Percentiles rank a stretch among this genome's conserved stretches.
Conservation (phyloP, 1,140 invertebrate species). For the Rhyacophila brunnea region DNA sequence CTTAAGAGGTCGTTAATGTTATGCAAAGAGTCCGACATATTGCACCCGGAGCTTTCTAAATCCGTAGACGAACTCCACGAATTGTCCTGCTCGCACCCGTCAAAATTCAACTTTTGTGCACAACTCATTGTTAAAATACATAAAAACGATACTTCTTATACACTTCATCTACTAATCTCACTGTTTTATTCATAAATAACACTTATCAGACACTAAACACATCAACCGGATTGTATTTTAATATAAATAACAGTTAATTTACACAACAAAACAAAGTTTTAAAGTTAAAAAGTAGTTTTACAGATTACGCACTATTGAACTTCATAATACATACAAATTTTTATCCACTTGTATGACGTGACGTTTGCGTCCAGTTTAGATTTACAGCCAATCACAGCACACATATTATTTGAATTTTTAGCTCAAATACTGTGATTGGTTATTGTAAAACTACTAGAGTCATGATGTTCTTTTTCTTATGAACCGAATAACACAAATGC, state of each 20-base stretch:
- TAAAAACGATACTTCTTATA: conserved; percentile 5
- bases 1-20: conserved; percentile 50
- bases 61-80: conserved; percentile 20
- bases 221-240: no score
- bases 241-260: neutral
- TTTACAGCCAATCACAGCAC: conserved; percentile 14
- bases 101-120: conserved; percentile 30
- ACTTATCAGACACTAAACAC: neutral
- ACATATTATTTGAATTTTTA: neutral
- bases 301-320: conserved; percentile 16
- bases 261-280: conserved; percentile 15
- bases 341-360: conserved; percentile 7
- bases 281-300: conserved; percentile 12
- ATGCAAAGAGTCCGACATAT: conserved; percentile 39
- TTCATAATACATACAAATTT: neutral
- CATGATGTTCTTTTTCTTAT: no score
- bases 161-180: conserved; percentile 7
- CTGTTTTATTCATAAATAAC: conserved; percentile 8
- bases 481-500: no score
- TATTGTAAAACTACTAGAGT: no score
- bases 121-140: conserved; percentile 24
- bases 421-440: no score
- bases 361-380: conserved; percentile 10
- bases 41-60: conserved; percentile 12
- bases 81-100: conserved; percentile 11